Conservation (phyloP, 2,113 vertebrate species). For the Strix aluco region DNA sequence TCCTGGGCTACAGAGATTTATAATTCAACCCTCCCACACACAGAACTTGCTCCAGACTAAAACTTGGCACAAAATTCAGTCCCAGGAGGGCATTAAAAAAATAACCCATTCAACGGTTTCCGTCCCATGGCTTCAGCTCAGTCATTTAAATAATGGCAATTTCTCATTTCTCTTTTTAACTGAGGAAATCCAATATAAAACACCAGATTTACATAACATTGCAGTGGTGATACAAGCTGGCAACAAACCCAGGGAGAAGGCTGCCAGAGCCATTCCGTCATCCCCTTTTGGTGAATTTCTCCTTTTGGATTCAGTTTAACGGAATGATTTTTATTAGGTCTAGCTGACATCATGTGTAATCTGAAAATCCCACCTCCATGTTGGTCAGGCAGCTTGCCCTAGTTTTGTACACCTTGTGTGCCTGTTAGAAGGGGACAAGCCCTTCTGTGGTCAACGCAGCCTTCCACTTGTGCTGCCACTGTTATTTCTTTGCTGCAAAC, state of each 20-base stretch:
- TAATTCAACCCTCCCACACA: slow-evolving; percentile 70
- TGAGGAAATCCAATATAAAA: slow-evolving; percentile 68
- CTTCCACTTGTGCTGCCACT: neutral
- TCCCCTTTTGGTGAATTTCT: slow-evolving; percentile 44
- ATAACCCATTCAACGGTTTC: slow-evolving; percentile 67
- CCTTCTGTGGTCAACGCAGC: neutral
- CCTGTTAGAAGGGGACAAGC: neutral
- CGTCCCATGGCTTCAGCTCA: slow-evolving; percentile 53
- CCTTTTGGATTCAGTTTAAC: slow-evolving; percentile 31
- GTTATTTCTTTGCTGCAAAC: neutral
- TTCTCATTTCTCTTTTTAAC: slow-evolving; percentile 67
- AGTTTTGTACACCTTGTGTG: neutral
- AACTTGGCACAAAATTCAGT: slow-evolving; percentile 68
- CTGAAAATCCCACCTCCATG: neutral
- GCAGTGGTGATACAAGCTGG: slow-evolving; percentile 62
- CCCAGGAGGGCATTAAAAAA: slow-evolving; percentile 68
- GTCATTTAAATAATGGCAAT: slow-evolving; percentile 57
- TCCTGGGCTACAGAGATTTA: slow-evolving; percentile 43
- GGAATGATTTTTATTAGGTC: slow-evolving; percentile 38
- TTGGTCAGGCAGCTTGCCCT: neutral
- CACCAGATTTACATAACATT: slow-evolving; percentile 71
- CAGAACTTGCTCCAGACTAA: slow-evolving; percentile 63
- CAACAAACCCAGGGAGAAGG: slow-evolving; percentile 45
- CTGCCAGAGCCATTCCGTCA: slow-evolving; percentile 57
- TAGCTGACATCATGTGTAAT: neutral